Evolutionary conservation across 2,797 vertebrate species (phyloP), one percentile per base, ranked within the genome.

Genomic region (Benthosema pterotum): DNA sequence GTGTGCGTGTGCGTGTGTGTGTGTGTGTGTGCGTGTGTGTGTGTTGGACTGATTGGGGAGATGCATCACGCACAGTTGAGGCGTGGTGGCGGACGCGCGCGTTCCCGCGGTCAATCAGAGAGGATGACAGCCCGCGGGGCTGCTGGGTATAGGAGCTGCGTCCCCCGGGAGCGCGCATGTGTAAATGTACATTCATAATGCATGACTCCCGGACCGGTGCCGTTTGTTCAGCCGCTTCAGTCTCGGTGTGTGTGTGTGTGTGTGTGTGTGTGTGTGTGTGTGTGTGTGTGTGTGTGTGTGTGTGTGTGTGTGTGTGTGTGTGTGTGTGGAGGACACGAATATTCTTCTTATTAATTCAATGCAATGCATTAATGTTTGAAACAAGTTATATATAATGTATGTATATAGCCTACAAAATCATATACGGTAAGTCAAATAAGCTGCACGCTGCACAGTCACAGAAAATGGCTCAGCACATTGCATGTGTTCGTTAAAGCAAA

Each of bases 111-210:
- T 70, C 57, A 57, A 49, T 43, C 58, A 52, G 45, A 13, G 32
- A n/a, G 45, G 45, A 38, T 60, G 32, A 38, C 32, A 38, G 32
- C 32, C 32, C 32, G 32, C 7, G 32, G 32, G 32, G 32, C 32
- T 38, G 32, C 32, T 38, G 32, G 32, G 57, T 57, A 65, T 42
- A 72, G n/a, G 68, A 67, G 73, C 80, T 73, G 8, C 75, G 66
- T 77, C 79, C 69, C 77, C 65, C 11, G 67, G 78, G 77, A 73
- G 74, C 75, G 55, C 65, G 61, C 69, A 53, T 49, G 71, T 79
- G 80, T 78, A 79, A 82, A 81, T 77, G 60, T 74, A 62, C 81
- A 84, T 87, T 75, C 66, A 85, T 89, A 79, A 88, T 81, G 77
- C 75, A 85, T 72, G 75, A 80, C 57, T 58, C 51, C 57, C 47